Conservation (phyloP, 92 coral and sea anemone genomes). For the Hydrozoanthus gracilis region DNA sequence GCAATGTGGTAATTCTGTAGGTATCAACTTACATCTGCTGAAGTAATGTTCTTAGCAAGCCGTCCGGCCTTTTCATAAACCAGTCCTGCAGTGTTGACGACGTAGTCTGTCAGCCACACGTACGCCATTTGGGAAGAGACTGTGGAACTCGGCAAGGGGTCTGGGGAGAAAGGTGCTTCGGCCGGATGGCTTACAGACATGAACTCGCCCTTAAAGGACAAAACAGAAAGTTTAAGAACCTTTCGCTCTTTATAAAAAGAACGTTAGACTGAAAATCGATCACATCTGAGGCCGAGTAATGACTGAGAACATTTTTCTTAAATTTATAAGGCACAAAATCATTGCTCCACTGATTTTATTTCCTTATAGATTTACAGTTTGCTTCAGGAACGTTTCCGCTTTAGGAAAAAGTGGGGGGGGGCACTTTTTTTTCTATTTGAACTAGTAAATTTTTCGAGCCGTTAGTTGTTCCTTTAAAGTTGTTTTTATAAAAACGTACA, state of each 20-base stretch:
- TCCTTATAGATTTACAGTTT: too few species aligned
- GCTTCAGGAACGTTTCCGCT: too few species aligned
- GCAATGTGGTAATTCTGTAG: too few species aligned
- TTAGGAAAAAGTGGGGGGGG: too few species aligned
- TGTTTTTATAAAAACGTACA: too few species aligned
- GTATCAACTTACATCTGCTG: conserved; percentile 68
- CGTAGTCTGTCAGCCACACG: conserved; percentile 90
- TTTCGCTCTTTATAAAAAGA: neutral
- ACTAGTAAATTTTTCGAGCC: too few species aligned
- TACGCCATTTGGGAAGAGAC: conserved; percentile 78
- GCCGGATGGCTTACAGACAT: conserved; percentile 82
- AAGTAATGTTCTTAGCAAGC: conserved; percentile 79
- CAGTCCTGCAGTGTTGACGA: conserved; percentile 87
- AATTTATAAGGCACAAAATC: too few species aligned
- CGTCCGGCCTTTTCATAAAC: conserved; percentile 86
- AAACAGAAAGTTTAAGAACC: neutral
- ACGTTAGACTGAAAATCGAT: neutral
- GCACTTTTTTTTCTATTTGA: too few species aligned
- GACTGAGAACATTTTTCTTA: too few species aligned
- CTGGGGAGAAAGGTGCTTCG: conserved; percentile 89
- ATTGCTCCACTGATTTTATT: too few species aligned
- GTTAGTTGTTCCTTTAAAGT: too few species aligned
- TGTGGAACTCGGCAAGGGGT: conserved; percentile 67
- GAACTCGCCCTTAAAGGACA: conserved; percentile 83
- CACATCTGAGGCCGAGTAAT: neutral